Conservation (phyloP, 2,888 invertebrate species). For the Nasonia oneida region DNA sequence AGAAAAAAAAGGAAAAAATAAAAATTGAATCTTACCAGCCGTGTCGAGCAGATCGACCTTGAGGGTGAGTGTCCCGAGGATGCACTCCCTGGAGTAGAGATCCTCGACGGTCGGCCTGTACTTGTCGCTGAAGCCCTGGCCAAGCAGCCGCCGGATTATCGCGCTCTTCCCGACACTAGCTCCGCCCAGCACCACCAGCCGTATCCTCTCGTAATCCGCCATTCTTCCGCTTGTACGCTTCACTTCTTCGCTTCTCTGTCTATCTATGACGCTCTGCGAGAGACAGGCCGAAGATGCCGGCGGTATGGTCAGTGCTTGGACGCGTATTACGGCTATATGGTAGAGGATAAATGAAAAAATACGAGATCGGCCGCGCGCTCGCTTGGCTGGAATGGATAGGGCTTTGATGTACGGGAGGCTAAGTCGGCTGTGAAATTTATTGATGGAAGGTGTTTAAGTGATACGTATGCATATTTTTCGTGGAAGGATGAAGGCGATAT, state of each 20-base stretch:
- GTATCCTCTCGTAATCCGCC: constrained; percentile 89
- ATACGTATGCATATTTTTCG: too few relatives aligned
- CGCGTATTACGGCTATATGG: not conserved
- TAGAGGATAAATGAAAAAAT: not conserved
- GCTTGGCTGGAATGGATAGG: not conserved
- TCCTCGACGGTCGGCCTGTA: constrained; percentile 94
- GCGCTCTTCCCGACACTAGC: constrained; percentile 92
- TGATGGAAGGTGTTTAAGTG: not conserved
- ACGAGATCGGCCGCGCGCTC: not conserved
- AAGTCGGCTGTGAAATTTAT: not conserved
- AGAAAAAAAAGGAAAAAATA: not conserved
- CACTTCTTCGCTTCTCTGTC: not conserved
- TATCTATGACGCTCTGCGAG: not conserved
- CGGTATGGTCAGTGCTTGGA: not conserved
- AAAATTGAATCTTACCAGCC: constrained; percentile 70
- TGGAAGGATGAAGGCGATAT: too few relatives aligned
- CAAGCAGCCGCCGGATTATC: constrained; percentile 89
- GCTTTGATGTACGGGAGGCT: not conserved
- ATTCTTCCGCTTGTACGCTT: constrained; percentile 77
- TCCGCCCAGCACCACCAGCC: constrained; percentile 91
- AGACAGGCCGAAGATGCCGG: not conserved
- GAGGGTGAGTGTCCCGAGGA: constrained; percentile 86
- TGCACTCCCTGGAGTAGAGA: constrained; percentile 91
- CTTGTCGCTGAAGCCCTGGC: constrained; percentile 89
- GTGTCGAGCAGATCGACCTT: constrained; percentile 82